Evolutionary conservation across 1,140 invertebrate species (phyloP).

Genomic region (Trinorchestia longiramus): DNA sequence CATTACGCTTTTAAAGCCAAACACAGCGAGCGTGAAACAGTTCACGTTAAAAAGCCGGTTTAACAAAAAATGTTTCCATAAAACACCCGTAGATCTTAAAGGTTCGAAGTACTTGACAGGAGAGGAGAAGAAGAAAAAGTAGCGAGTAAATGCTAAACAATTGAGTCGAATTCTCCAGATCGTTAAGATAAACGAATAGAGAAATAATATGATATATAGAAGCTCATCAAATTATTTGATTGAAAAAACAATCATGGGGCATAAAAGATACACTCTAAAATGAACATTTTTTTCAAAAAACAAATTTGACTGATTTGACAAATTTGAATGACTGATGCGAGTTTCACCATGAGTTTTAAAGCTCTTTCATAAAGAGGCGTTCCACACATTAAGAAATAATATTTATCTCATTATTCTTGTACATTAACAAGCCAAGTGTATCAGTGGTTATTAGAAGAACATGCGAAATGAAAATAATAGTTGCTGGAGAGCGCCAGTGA

Average conservation of each 20-base stretch:
- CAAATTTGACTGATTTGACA: neutral
- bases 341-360: neutral
- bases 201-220: neutral
- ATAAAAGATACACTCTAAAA: neutral
- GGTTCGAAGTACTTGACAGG: neutral
- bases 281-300: neutral
- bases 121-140: neutral
- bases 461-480: too few species aligned
- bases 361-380: neutral
- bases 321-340: too few species aligned
- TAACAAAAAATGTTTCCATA: neutral
- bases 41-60: conserved; percentile 21
- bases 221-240: neutral
- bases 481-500: too few species aligned
- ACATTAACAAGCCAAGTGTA: too few species aligned
- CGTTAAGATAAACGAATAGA: neutral
- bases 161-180: neutral
- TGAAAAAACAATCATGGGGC: neutral
- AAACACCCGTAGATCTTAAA: neutral
- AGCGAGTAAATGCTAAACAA: neutral
- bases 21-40: conserved; percentile 45
- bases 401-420: too few species aligned
- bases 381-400: too few species aligned
- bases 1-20: conserved; percentile 54
- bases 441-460: too few species aligned